Percentiles rank a stretch among this genome's conserved stretches.
Evolutionary conservation across 2,113 vertebrate species (phyloP).

Genomic region (Cardinalis cardinalis): DNA sequence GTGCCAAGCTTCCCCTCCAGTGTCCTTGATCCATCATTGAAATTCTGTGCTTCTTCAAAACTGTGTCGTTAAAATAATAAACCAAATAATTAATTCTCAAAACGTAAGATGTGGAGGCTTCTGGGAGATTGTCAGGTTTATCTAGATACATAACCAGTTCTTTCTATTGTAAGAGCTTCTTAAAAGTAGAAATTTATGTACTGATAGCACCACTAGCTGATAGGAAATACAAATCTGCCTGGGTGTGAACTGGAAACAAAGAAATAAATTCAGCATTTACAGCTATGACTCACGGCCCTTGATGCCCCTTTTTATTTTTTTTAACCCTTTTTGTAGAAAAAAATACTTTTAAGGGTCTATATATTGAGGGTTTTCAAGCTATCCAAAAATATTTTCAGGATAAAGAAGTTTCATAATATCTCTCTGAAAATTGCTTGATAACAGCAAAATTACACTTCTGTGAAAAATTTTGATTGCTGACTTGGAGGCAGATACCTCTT

Average conservation of each 20-base stretch:
- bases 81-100: not conserved
- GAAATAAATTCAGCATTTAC: not conserved
- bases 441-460: fast-evolving
- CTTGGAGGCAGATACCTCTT: not conserved
- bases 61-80: not conserved
- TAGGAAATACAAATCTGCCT: not conserved
- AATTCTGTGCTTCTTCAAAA: not conserved
- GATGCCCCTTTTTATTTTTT: not conserved
- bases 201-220: not conserved
- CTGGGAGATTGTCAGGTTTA: not conserved
- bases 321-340: not conserved
- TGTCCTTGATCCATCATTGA: not conserved
- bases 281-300: not conserved
- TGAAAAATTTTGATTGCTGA: not conserved
- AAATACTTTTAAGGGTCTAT: not conserved
- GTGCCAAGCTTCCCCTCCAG: not conserved
- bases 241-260: not conserved
- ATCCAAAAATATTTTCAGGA: not conserved
- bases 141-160: not conserved
- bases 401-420: not conserved
- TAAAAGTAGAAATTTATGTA: not conserved
- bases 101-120: not conserved
- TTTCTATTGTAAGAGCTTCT: not conserved
- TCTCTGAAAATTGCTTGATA: not conserved
- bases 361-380: not conserved